Conservation (phyloP, 2,113 vertebrate species). For the Aplodontia rufa region DNA sequence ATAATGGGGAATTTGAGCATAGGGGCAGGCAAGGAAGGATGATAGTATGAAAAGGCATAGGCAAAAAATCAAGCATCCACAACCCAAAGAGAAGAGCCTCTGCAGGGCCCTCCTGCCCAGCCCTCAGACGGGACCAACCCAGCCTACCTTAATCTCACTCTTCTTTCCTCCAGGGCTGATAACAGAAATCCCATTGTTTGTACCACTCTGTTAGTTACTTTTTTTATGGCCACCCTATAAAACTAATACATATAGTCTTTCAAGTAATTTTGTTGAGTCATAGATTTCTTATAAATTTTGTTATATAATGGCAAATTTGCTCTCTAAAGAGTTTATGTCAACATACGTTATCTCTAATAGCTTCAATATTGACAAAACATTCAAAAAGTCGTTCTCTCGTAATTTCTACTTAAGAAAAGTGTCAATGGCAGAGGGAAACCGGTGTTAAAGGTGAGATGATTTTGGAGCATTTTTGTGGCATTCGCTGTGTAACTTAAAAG, state of each 20-base stretch:
- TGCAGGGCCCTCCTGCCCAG: background rate
- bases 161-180: background rate
- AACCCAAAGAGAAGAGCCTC: too few species aligned
- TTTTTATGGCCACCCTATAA: background rate
- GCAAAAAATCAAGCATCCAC: too few species aligned
- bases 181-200: background rate
- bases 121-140: rapidly evolving
- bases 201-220: background rate
- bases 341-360: background rate
- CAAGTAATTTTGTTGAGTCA: background rate
- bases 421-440: background rate
- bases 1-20: background rate
- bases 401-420: background rate
- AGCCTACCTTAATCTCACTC: background rate
- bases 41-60: too few species aligned
- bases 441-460: background rate
- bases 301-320: background rate
- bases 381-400: background rate
- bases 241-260: background rate
- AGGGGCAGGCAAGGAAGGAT: too few species aligned
- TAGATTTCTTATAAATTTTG: background rate
- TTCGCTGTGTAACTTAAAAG: background rate
- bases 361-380: background rate
- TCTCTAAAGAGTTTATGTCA: background rate
- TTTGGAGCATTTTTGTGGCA: background rate